Percentiles rank a stretch among this genome's conserved stretches.
These are phyloP conservation scores for Drosophila rufa DNA, from an alignment of 1,140 invertebrate species.

Conservation along the genomic window DNA sequence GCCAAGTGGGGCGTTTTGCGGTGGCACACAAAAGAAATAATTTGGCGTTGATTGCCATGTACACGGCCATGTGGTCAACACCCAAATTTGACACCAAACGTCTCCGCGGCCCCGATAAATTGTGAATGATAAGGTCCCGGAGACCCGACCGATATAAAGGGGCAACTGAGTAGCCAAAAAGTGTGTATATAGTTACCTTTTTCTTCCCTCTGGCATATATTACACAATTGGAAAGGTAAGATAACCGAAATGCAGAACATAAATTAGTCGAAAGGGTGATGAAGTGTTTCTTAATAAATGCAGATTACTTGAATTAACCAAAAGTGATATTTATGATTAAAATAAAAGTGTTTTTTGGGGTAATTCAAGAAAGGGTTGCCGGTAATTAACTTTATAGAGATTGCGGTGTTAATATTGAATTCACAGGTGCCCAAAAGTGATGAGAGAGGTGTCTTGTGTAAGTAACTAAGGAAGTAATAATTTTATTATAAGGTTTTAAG, in stretches of 20 bases:
- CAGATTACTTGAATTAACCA: constrained; percentile 41
- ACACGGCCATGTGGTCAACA: constrained; percentile 79
- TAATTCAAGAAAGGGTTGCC: not conserved
- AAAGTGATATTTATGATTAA: constrained; percentile 13
- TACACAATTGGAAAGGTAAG: constrained; percentile 12
- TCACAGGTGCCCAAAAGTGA: not conserved
- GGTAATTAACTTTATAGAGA: constrained; percentile 7
- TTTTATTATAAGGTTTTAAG: not conserved
- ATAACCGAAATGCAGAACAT: constrained; percentile 10
- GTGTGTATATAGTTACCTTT: constrained; percentile 30
- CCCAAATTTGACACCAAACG: constrained; percentile 78
- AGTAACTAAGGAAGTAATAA: not conserved
- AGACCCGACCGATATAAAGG: constrained; percentile 25
- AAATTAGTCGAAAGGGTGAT: constrained; percentile 39
- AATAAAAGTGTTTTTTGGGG: not conserved
- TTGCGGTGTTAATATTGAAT: not conserved
- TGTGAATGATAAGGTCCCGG: constrained; percentile 62
- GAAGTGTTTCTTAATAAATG: constrained; percentile 54
- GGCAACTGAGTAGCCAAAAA: constrained; percentile 46
- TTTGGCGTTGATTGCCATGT: constrained; percentile 82
- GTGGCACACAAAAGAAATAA: constrained; percentile 68
- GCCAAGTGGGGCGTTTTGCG: constrained; percentile 43
- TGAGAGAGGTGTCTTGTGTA: not conserved
- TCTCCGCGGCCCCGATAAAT: constrained; percentile 56
- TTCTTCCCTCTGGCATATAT: not conserved